phyloP scores from a whole-genome alignment of 2,797 vertebrate genomes.

The Mormyrus proboscirostris region DNA sequence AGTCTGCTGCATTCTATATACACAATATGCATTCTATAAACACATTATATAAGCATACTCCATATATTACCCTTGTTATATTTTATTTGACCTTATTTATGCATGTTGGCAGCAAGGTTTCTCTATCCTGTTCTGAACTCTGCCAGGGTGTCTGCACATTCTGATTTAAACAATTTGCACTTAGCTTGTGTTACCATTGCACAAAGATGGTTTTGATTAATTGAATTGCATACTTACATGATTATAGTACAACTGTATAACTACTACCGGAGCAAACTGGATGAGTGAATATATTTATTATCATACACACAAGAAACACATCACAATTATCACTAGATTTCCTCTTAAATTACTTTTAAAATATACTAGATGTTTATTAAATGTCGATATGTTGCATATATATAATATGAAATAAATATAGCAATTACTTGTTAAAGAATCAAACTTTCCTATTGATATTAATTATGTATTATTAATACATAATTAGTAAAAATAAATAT shows the following conservation, averaged over 20 bases:
- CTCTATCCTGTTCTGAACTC: background rate
- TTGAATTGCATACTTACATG: background rate
- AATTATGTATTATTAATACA: background rate
- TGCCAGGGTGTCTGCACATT: background rate
- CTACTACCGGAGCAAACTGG: background rate
- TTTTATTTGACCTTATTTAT: background rate
- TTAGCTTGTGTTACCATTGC: background rate
- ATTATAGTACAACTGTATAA: background rate
- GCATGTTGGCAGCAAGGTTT: background rate
- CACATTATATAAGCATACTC: conserved; percentile 13
- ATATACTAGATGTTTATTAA: background rate
- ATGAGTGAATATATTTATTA: background rate
- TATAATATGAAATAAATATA: background rate
- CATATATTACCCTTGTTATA: background rate
- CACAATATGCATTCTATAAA: background rate
- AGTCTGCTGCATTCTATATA: conserved; percentile 27
- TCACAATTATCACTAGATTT: background rate
- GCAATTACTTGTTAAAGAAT: background rate
- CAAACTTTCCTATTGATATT: background rate
- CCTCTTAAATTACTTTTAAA: background rate
- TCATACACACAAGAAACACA: background rate
- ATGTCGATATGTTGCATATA: background rate
- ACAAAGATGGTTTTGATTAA: background rate
- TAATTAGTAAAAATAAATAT: background rate
- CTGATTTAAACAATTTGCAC: background rate